phyloP scores from a whole-genome alignment of 2,113 vertebrate species.

The Alectura lathami region DNA sequence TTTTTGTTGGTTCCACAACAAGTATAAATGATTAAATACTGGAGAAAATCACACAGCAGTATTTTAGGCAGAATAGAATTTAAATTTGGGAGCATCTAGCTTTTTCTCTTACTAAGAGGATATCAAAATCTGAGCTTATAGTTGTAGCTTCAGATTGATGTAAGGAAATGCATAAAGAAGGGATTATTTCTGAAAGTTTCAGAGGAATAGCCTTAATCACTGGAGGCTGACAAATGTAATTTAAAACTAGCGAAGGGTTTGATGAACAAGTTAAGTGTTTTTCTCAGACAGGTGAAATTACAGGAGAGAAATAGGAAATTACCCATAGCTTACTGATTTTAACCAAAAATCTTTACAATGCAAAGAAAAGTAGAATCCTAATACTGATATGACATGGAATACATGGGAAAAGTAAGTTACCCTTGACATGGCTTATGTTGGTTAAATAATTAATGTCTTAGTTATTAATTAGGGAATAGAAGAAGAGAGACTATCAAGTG shows the following conservation, averaged over 20 bases:
- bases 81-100: rapidly evolving
- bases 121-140: neutral
- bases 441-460: neutral
- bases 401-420: neutral
- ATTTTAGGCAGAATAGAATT: neutral
- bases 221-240: neutral
- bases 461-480: neutral
- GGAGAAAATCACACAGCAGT: neutral
- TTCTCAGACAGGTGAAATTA: neutral
- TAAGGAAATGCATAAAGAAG: neutral
- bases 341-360: neutral
- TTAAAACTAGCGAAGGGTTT: neutral
- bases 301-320: neutral
- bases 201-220: neutral
- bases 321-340: neutral
- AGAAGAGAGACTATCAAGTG: neutral
- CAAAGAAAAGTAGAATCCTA: neutral
- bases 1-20: neutral
- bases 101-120: neutral
- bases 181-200: neutral
- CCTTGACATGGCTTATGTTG: neutral
- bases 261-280: neutral
- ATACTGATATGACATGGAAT: neutral
- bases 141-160: neutral
- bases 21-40: neutral